These are phyloP conservation scores for Tipula helvola DNA, from an alignment of 2,888 invertebrate genomes.

Conservation along the genomic window DNA sequence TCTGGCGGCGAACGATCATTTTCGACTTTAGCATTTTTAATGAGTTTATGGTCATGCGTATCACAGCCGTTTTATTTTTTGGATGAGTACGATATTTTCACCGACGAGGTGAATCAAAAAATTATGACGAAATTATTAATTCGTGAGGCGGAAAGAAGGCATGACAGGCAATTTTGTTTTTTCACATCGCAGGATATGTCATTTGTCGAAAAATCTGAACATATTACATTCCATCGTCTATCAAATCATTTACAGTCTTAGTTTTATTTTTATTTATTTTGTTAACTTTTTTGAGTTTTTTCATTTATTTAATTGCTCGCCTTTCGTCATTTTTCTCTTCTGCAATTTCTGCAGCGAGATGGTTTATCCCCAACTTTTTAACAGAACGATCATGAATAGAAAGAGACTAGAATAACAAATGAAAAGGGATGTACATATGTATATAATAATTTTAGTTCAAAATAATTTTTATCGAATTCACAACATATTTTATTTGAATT, in stretches of 20 bases:
- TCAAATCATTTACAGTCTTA: not conserved
- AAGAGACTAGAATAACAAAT: no score
- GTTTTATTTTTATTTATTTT: no score
- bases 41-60: slow-evolving; percentile 87
- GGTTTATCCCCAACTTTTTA: no score
- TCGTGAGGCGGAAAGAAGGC: slow-evolving; percentile 54
- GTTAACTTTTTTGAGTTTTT: no score
- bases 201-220: slow-evolving; percentile 37
- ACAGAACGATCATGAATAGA: no score
- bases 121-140: slow-evolving; percentile 67
- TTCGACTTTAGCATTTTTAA: slow-evolving; percentile 86
- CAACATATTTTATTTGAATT: no score
- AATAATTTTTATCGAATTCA: no score
- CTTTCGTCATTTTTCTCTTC: no score
- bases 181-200: slow-evolving; percentile 76
- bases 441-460: no score
- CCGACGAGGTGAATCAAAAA: slow-evolving; percentile 78
- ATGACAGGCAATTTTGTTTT: slow-evolving; percentile 70
- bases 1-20: slow-evolving; percentile 95
- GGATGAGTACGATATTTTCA: slow-evolving; percentile 95
- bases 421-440: no score
- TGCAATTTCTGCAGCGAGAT: no score
- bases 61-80: slow-evolving; percentile 86
- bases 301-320: no score
- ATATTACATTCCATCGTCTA: slow-evolving; percentile 45